A percentile compares a stretch with the other conserved stretches of the same genome.
Evolutionary conservation across 1,140 invertebrate genomes (phyloP).

Genomic region (Phortica variegata): DNA sequence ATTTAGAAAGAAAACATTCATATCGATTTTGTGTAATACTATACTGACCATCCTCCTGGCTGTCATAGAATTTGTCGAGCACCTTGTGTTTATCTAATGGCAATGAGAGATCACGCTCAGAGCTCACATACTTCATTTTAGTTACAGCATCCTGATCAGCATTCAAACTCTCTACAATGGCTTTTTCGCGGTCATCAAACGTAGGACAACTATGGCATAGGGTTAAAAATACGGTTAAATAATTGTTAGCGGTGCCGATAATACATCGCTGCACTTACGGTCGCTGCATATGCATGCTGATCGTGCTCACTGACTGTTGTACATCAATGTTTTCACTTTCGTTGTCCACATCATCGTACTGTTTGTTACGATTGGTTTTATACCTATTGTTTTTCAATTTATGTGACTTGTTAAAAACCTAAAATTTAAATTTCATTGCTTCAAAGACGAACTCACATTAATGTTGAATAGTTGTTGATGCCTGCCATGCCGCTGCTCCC

Average conservation of each 20-base stretch:
- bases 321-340: slow-evolving; percentile 11
- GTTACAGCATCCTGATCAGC: slow-evolving; percentile 33
- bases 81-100: slow-evolving; percentile 42
- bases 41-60: slow-evolving; percentile 60
- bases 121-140: slow-evolving; percentile 38
- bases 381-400: slow-evolving; percentile 22
- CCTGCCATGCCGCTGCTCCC: slow-evolving; percentile 34
- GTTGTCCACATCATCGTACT: slow-evolving; percentile 14
- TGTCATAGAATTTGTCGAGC: slow-evolving; percentile 57
- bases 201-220: slow-evolving; percentile 14
- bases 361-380: slow-evolving; percentile 25
- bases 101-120: slow-evolving; percentile 42
- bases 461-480: slow-evolving; percentile 44
- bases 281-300: slow-evolving; percentile 3
- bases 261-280: slow-evolving; percentile 3
- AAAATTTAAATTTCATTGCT: background rate
- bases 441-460: slow-evolving; percentile 39
- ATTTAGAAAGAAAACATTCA: background rate
- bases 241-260: slow-evolving; percentile 17
- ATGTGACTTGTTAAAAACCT: background rate
- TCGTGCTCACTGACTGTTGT: slow-evolving; percentile 1
- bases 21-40: background rate
- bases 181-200: slow-evolving; percentile 29
- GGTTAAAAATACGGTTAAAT: background rate
- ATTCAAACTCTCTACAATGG: slow-evolving; percentile 31